phyloP scores from a whole-genome alignment of 2,113 vertebrate genomes.

The Spheniscus mendiculus region DNA sequence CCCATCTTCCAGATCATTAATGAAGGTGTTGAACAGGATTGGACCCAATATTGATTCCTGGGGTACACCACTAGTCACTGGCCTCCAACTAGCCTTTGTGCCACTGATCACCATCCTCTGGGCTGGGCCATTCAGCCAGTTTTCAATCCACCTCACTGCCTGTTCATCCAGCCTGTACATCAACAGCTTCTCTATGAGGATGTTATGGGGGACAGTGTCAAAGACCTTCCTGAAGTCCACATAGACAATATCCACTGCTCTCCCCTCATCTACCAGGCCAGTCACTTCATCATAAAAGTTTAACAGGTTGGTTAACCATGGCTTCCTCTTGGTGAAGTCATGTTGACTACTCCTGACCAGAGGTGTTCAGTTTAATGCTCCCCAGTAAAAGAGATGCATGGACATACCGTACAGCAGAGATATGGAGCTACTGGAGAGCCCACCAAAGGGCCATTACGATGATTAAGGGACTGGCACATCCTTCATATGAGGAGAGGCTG shows the following conservation, averaged over 20 bases:
- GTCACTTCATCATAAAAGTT: not conserved
- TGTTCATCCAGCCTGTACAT: not conserved
- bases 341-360: not conserved
- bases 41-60: not conserved
- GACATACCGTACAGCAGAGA: not conserved
- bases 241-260: not conserved
- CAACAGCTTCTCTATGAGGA: not conserved
- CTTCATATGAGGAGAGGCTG: not conserved
- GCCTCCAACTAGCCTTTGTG: not conserved
- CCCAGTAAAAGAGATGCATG: not conserved
- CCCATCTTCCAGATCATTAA: accelerated
- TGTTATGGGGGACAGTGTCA: not conserved
- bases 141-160: not conserved
- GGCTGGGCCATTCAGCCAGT: not conserved
- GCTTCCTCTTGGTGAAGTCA: not conserved
- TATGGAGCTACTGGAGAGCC: not conserved
- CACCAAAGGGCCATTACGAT: not conserved
- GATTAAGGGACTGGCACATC: not conserved
- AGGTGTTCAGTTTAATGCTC: accelerated
- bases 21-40: not conserved
- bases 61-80: not conserved
- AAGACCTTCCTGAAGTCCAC: not conserved
- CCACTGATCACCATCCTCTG: not conserved
- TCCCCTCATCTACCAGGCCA: not conserved
- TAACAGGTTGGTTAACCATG: not conserved